Conservation (phyloP, 2,888 invertebrate genomes). For the Platycheirus albimanus region DNA sequence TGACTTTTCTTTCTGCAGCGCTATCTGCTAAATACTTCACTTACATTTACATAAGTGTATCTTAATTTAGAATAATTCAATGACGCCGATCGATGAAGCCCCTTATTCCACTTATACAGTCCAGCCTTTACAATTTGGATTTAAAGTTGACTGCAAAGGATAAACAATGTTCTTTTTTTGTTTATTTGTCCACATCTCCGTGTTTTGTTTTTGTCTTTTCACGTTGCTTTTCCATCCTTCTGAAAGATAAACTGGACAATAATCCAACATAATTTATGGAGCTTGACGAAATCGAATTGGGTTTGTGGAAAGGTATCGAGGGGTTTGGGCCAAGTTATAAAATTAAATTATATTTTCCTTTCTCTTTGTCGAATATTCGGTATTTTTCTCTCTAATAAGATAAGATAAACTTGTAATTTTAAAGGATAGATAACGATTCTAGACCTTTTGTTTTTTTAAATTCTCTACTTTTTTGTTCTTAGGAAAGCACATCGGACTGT, state of each 20-base stretch:
- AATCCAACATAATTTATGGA: conserved; percentile 71
- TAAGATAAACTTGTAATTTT: conserved; percentile 50
- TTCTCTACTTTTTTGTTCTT: background rate
- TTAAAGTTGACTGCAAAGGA: conserved; percentile 57
- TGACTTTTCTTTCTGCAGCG: conserved; percentile 3
- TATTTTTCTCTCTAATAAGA: conserved; percentile 50
- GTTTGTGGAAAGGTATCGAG: conserved; percentile 4
- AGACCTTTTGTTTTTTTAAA: conserved; percentile 14
- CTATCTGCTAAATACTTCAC: conserved; percentile 37
- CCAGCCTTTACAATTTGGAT: conserved; percentile 20
- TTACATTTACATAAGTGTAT: conserved; percentile 56
- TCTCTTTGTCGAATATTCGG: conserved; percentile 44
- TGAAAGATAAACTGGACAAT: conserved; percentile 64
- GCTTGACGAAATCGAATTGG: conserved; percentile 54
- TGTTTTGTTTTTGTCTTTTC: conserved; percentile 15
- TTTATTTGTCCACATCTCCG: conserved; percentile 54
- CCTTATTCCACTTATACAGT: background rate
- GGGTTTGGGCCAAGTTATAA: conserved; percentile 9
- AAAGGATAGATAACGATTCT: conserved; percentile 41
- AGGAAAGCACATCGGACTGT: conserved; percentile 25
- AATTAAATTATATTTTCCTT: conserved; percentile 47
- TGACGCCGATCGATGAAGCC: conserved; percentile 60
- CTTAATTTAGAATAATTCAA: conserved; percentile 69
- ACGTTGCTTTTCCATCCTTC: conserved; percentile 19
- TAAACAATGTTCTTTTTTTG: conserved; percentile 61